Evolutionary conservation across 2,113 vertebrate species (phyloP).

Genomic region (Stegostoma tigrinum): DNA sequence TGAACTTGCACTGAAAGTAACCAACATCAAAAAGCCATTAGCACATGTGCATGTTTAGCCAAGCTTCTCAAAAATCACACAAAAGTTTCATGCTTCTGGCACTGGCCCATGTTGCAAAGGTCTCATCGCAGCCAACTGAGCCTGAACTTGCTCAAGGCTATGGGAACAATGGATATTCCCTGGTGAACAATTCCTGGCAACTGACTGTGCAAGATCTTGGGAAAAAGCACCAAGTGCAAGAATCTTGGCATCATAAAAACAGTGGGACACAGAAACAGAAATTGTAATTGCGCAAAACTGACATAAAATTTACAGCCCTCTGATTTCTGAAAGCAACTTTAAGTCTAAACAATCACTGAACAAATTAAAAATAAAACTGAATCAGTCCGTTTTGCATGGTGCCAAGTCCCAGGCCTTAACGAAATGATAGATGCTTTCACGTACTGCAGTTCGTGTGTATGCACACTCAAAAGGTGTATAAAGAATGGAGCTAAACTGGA

Average conservation of each 20-base stretch:
- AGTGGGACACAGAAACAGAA: neutral
- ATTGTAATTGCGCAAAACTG: neutral
- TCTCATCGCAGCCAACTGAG: neutral
- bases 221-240: neutral
- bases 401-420: neutral
- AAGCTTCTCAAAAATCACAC: neutral
- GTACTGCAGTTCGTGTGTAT: neutral
- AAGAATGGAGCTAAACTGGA: neutral
- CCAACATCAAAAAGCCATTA: neutral
- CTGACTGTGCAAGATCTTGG: neutral
- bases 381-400: neutral
- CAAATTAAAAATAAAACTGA: neutral
- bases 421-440: neutral
- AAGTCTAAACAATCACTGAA: neutral
- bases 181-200: neutral
- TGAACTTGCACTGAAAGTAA: constrained; percentile 72
- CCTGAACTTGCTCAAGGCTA: neutral
- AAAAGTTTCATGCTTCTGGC: too few species aligned
- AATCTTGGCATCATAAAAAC: neutral
- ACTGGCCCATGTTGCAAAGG: neutral
- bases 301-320: neutral
- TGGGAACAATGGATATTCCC: neutral
- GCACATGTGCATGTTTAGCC: neutral
- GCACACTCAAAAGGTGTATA: neutral
- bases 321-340: neutral